phyloP scores from a whole-genome alignment of 2,888 invertebrate genomes.

The Catocala sponsa region DNA sequence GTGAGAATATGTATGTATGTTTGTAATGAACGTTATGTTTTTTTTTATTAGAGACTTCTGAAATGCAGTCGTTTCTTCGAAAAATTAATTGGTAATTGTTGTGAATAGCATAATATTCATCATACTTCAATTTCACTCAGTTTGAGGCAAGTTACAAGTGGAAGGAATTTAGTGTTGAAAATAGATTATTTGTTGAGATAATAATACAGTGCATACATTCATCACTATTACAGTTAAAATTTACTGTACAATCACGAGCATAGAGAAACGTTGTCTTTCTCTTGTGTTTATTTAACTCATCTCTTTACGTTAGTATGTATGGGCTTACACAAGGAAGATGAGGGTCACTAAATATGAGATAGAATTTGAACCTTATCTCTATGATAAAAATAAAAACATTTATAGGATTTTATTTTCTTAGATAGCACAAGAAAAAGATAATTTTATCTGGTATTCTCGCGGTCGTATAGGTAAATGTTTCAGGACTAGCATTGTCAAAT shows the following conservation, averaged over 20 bases:
- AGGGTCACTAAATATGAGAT: not conserved
- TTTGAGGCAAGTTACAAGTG: not conserved
- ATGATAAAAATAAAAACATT: no score
- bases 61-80: no score
- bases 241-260: no score
- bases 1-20: no score
- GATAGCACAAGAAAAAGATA: not conserved
- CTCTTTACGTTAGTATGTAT: no score
- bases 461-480: not conserved
- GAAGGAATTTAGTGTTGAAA: slow-evolving; percentile 2
- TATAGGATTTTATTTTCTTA: no score
- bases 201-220: slow-evolving; percentile 5
- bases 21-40: no score
- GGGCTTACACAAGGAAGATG: not conserved
- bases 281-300: no score
- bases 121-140: slow-evolving; percentile 1
- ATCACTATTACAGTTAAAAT: not conserved
- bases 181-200: not conserved
- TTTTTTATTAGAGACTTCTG: no score
- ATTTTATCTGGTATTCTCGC: not conserved
- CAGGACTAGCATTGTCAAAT: not conserved
- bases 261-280: no score
- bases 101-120: no score
- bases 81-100: no score
- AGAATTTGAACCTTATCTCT: not conserved